Conservation (phyloP, 2,888 invertebrate genomes). For the Homarus gammarus region DNA sequence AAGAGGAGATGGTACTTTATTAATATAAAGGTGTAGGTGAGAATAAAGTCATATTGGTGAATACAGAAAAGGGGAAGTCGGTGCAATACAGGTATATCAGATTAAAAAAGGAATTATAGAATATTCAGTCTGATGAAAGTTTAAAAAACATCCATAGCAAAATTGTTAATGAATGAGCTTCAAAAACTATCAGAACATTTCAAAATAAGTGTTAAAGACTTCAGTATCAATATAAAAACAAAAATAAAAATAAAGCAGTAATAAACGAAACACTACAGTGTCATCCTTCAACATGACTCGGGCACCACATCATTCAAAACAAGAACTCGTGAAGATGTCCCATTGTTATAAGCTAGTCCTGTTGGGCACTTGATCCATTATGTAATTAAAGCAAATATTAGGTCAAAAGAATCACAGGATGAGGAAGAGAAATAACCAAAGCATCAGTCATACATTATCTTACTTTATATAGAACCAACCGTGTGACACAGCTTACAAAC, state of each 20-base stretch:
- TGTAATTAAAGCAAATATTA: neutral
- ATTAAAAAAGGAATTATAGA: neutral
- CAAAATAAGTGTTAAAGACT: neutral
- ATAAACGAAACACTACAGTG: neutral
- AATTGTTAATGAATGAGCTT: neutral
- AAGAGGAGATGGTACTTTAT: constrained; percentile 1
- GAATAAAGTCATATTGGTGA: neutral
- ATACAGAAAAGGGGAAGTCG: neutral
- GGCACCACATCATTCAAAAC: neutral
- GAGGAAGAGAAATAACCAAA: neutral
- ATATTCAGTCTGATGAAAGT: neutral
- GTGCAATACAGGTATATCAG: neutral
- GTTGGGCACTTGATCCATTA: neutral
- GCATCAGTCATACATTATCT: neutral
- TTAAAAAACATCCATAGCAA: neutral
- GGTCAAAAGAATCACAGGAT: neutral
- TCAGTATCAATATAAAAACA: neutral
- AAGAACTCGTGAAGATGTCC: neutral
- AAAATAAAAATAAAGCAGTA: neutral
- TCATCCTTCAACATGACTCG: neutral
- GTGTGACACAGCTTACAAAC: neutral
- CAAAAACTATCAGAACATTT: neutral
- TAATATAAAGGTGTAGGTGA: neutral
- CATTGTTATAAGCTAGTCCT: constrained; percentile 1
- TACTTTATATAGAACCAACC: neutral